Percentiles rank a stretch among this genome's conserved stretches.
phyloP scores from a whole-genome alignment of 2,888 invertebrate genomes.

The Microlaimidae sp. region DNA sequence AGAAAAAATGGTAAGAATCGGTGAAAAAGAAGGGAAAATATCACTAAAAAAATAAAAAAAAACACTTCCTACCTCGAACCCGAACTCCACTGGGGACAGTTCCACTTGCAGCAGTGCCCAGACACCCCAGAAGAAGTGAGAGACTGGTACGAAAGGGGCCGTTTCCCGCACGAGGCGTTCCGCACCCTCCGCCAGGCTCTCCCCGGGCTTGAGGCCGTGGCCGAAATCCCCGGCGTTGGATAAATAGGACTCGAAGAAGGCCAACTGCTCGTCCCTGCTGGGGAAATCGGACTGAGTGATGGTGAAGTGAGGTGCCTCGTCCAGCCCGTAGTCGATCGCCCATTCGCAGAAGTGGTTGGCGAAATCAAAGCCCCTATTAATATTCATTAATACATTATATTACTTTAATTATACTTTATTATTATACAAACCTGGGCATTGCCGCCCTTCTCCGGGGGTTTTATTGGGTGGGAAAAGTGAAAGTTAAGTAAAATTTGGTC shows the following conservation, averaged over 20 bases:
- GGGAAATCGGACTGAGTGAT: conserved; percentile 55
- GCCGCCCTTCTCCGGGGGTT: too few relatives aligned
- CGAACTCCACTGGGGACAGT: conserved; percentile 31
- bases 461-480: too few relatives aligned
- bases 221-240: conserved; percentile 10
- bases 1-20: conserved; percentile 79
- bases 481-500: too few relatives aligned
- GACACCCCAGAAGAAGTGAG: conserved; percentile 80
- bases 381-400: too few relatives aligned
- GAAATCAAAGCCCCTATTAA: conserved; percentile 64
- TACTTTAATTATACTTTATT: too few relatives aligned
- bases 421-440: too few relatives aligned
- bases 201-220: neutral
- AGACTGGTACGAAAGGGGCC: conserved; percentile 61
- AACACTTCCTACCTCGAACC: conserved; percentile 24
- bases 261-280: conserved; percentile 58
- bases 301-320: conserved; percentile 57
- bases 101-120: conserved; percentile 48
- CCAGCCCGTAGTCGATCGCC: conserved; percentile 67
- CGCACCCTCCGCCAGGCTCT: conserved; percentile 9
- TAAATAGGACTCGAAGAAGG: conserved; percentile 24
- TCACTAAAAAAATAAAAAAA: too few relatives aligned
- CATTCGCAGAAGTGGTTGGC: conserved; percentile 84
- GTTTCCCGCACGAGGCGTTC: conserved; percentile 52
- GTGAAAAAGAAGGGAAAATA: too few relatives aligned